These are phyloP conservation scores for Anastatus disparis DNA, from an alignment of 1,140 invertebrate species.

Conservation along the genomic window DNA sequence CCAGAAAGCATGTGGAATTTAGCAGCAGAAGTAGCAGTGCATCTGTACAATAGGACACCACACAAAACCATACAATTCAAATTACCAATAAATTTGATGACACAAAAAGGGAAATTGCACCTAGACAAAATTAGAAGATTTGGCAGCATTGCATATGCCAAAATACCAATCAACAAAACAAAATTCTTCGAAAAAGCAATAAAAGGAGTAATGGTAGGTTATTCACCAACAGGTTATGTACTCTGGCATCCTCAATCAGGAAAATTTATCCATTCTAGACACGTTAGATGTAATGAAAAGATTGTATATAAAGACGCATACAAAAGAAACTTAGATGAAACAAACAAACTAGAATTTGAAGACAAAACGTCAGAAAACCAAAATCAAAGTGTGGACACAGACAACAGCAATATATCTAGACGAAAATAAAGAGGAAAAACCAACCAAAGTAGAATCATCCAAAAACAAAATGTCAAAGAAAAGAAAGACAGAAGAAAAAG, in stretches of 20 bases:
- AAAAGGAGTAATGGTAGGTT: neutral
- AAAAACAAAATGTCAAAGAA: neutral
- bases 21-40: neutral
- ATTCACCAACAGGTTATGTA: neutral
- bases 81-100: neutral
- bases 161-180: neutral
- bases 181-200: constrained; percentile 8
- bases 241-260: neutral
- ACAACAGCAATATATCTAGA: no score
- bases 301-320: neutral
- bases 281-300: constrained; percentile 9
- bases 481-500: neutral
- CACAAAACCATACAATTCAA: neutral
- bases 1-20: neutral
- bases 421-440: neutral
- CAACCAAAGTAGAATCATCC: neutral
- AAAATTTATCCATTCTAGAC: neutral
- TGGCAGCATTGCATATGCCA: neutral
- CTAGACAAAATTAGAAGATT: constrained; percentile 2
- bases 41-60: neutral
- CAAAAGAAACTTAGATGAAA: no score
- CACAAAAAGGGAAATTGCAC: neutral
- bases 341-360: no score
- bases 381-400: no score
- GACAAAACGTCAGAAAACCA: neutral